Percentiles rank a stretch among this genome's conserved stretches.
phyloP scores from a whole-genome alignment of 2,797 vertebrate genomes.

The Dendrocincla fuliginosa region DNA sequence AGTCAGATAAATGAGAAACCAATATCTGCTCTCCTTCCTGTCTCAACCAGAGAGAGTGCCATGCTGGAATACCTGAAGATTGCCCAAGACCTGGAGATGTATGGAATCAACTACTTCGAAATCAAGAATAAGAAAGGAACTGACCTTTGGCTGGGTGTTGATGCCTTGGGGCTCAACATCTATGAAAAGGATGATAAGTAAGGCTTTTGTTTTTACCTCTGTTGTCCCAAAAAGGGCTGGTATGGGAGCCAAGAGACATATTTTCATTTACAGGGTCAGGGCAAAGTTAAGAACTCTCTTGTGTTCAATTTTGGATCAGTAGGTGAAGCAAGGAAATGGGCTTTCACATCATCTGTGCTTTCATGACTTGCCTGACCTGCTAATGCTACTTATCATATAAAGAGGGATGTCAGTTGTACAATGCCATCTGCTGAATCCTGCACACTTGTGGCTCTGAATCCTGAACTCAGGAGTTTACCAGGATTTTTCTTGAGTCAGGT shows the following conservation, averaged over 20 bases:
- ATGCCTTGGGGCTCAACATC: constrained; percentile 94
- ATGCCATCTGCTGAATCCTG: fast-evolving
- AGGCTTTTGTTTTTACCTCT: constrained; percentile 53
- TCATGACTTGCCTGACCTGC: neutral
- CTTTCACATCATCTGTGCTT: neutral
- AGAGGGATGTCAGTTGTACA: neutral
- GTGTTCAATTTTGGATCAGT: neutral
- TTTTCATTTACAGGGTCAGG: neutral
- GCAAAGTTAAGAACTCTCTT: neutral
- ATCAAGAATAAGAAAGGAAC: constrained; percentile 99
- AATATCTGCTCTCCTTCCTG: neutral
- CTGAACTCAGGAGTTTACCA: neutral
- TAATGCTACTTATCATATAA: neutral
- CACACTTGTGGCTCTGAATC: neutral
- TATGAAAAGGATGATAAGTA: constrained; percentile 96
- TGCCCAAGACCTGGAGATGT: constrained; percentile 97
- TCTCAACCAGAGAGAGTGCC: constrained; percentile 84
- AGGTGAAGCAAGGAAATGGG: neutral
- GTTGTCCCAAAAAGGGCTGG: neutral
- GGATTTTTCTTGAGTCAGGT: neutral
- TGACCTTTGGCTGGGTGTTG: constrained; percentile 93
- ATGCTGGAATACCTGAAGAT: constrained; percentile 98
- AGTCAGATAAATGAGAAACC: neutral
- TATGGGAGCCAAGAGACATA: neutral
- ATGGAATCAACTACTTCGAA: constrained; percentile 97